A percentile compares a stretch with the other conserved stretches of the same genome.
Conservation (phyloP, 2,113 vertebrate species). For the Mus musculus region DNA sequence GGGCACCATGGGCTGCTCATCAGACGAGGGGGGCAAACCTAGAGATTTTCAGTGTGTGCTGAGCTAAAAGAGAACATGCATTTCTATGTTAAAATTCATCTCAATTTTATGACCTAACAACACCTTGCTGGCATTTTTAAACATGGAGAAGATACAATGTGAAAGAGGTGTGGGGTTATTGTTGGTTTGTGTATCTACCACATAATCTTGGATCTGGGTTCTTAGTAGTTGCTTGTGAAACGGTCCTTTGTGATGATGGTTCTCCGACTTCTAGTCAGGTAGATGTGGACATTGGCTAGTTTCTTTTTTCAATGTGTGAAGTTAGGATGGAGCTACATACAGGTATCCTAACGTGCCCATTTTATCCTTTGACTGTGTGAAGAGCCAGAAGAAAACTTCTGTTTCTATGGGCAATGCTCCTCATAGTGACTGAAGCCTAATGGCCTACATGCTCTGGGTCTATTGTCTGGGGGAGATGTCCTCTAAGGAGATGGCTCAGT, state of each 20-base stretch:
- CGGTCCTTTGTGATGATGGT: not conserved
- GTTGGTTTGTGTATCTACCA: not conserved
- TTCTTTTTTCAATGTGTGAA: not conserved
- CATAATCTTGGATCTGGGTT: too few relatives aligned
- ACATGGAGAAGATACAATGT: not conserved
- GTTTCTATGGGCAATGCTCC: not conserved
- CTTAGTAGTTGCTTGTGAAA: not conserved
- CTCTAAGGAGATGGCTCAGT: not conserved
- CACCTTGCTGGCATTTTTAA: not conserved
- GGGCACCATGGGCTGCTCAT: not conserved
- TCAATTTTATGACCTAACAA: not conserved
- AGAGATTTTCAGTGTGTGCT: not conserved
- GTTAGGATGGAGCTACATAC: not conserved
- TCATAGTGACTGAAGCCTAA: not conserved
- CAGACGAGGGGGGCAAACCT: not conserved
- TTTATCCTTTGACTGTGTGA: not conserved
- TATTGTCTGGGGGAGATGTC: too few relatives aligned
- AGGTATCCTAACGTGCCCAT: not conserved
- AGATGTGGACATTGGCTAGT: not conserved
- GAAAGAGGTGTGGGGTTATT: not conserved
- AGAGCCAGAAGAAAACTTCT: accelerated
- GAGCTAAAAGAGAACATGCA: not conserved
- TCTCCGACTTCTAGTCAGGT: not conserved
- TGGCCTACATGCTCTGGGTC: too few relatives aligned
- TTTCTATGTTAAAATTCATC: constrained; percentile 10